phyloP scores from a whole-genome alignment of 1,140 invertebrate species.

The Oncopeltus fasciatus region DNA sequence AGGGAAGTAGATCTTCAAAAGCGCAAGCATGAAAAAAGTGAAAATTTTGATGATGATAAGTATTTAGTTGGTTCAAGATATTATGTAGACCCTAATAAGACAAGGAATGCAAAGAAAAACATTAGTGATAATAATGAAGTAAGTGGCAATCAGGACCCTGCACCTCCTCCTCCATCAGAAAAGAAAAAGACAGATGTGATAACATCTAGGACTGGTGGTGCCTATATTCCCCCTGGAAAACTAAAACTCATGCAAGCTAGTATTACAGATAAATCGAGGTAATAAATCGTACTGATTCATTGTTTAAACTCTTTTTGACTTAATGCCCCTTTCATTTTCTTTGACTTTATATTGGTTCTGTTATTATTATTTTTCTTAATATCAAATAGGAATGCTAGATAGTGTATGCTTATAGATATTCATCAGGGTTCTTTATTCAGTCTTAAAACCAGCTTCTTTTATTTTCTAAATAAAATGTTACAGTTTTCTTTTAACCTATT shows the following conservation, averaged over 20 bases:
- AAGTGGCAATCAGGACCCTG: background rate
- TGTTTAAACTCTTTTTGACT: no score
- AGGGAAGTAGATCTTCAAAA: background rate
- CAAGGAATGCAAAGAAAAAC: background rate
- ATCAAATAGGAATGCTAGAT: background rate
- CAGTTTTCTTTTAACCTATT: no score
- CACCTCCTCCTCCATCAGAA: conserved; percentile 27
- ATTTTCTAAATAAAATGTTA: background rate
- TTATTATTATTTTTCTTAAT: background rate
- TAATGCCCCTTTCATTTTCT: background rate
- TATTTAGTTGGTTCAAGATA: conserved; percentile 6
- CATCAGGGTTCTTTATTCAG: background rate
- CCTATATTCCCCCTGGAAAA: conserved; percentile 96
- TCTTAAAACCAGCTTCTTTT: background rate
- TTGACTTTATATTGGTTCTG: background rate
- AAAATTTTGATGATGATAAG: background rate
- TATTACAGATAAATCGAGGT: conserved; percentile 77
- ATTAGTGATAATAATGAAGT: background rate
- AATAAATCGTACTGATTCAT: conserved; percentile 15
- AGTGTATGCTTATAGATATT: background rate
- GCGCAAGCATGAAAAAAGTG: background rate
- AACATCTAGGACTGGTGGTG: conserved; percentile 80
- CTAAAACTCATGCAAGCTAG: conserved; percentile 84
- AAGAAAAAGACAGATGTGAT: conserved; percentile 55
- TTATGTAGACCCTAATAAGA: conserved; percentile 4